Conservation (phyloP, 2,113 vertebrate genomes). For the Illadopsis cleaveri region DNA sequence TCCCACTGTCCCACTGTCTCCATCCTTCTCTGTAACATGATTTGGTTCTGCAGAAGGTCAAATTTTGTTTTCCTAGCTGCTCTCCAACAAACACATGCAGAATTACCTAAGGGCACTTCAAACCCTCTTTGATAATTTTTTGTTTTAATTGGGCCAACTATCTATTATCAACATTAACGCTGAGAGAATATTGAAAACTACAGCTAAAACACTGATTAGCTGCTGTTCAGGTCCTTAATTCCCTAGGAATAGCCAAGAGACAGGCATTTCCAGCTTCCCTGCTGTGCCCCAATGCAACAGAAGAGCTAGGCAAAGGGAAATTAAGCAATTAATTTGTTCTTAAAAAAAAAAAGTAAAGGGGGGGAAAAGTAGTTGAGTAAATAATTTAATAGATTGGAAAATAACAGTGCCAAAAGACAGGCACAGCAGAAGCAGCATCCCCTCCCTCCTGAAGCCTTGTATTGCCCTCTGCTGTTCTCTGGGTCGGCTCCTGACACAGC, state of each 20-base stretch:
- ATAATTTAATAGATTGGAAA: not conserved
- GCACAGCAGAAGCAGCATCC: not conserved
- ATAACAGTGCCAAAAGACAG: not conserved
- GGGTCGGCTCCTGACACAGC: not conserved
- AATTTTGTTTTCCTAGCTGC: slow-evolving; percentile 49
- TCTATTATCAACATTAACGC: slow-evolving; percentile 67
- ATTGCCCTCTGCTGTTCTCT: slow-evolving; percentile 13
- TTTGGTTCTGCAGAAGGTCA: slow-evolving; percentile 51
- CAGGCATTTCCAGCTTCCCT: slow-evolving; percentile 38
- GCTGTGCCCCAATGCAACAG: slow-evolving; percentile 33
- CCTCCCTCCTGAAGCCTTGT: not conserved
- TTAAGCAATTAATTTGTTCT: slow-evolving; percentile 56
- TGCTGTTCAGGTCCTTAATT: slow-evolving; percentile 30
- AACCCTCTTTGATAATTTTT: slow-evolving; percentile 64
- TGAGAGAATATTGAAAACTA: slow-evolving; percentile 52
- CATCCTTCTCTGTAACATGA: not conserved
- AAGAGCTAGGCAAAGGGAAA: slow-evolving; percentile 44
- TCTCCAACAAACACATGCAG: not conserved
- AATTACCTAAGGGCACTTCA: slow-evolving; percentile 68
- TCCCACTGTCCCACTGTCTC: not conserved
- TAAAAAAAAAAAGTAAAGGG: not conserved
- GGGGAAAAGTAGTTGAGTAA: not conserved
- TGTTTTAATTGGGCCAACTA: slow-evolving; percentile 62
- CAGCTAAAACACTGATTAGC: slow-evolving; percentile 59
- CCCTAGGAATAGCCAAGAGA: slow-evolving; percentile 49